Evolutionary conservation across 2,888 invertebrate species (phyloP).

Genomic region (Drosophila quinaria): DNA sequence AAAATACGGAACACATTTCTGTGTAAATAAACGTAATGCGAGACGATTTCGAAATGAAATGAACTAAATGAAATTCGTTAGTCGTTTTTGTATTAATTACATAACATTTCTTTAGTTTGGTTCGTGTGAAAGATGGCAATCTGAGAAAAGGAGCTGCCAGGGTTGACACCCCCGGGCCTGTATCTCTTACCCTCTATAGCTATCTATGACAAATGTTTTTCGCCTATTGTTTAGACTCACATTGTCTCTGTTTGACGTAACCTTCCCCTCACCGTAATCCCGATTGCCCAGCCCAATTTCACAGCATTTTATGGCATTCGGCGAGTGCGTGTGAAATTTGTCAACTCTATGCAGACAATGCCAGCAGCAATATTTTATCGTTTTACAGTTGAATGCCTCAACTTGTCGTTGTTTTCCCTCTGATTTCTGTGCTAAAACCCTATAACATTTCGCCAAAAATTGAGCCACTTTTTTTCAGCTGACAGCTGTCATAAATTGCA

Average conservation of each 20-base stretch:
- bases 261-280: conserved; percentile 34
- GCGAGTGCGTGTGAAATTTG: conserved; percentile 71
- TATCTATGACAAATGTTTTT: conserved; percentile 65
- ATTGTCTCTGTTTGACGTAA: conserved; percentile 41
- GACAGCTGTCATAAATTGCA: conserved; percentile 42
- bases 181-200: not conserved
- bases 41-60: conserved; percentile 26
- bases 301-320: conserved; percentile 53
- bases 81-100: conserved; percentile 54
- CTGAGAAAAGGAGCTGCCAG: conserved; percentile 32
- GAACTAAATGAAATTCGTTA: conserved; percentile 16
- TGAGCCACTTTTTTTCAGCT: conserved; percentile 17
- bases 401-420: conserved; percentile 21
- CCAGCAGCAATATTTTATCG: conserved; percentile 50
- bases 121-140: conserved; percentile 48
- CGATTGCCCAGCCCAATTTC: conserved; percentile 57
- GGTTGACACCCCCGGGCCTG: conserved; percentile 40
- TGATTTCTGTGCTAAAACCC: conserved; percentile 28
- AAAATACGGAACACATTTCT: conserved; percentile 54
- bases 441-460: conserved; percentile 35
- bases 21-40: conserved; percentile 54
- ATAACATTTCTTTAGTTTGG: conserved; percentile 49
- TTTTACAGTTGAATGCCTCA: conserved; percentile 56
- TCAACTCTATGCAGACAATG: conserved; percentile 59
- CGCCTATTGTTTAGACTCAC: conserved; percentile 42